Evolutionary conservation across 1,140 invertebrate genomes (phyloP), one percentile per base, ranked within the genome.

Genomic region (Apolygus lucorum): DNA sequence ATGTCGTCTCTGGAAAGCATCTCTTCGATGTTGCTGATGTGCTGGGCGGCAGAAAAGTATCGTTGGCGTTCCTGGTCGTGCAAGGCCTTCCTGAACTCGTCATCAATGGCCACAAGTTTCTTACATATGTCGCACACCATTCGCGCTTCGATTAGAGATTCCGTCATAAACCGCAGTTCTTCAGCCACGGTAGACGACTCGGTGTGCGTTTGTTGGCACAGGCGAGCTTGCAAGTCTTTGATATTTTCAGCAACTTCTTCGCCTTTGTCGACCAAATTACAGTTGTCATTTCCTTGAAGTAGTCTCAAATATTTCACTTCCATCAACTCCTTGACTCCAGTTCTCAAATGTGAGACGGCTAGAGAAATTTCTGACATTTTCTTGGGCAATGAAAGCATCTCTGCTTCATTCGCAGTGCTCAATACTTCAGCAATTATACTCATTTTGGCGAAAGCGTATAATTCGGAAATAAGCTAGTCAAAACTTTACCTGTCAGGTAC

Each of bases 51-150:
- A 4, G 11, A 17, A 21, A 14, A 13, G 22, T 14, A 59, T 4
- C 4, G 26, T 21, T 69, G 63, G 2, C 26, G 27, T 27, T 69
- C 67, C 2, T 66, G 52, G 2, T 24, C 42, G n/a, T 66, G 28
- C 22, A 24, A 52, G 4, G 52, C 71, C n/a, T 21, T 17, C 22
- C 63, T 28, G 14, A 72, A 26, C 28, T 69, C 63, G 28, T 72
- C n/a, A 25, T 72, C 63, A 34, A 72, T 69, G 21, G 28, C 64
- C 11, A 63, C n/a, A 14, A 72, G 54, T 34, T 59, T 69, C 4
- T 66, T 27, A 1, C 64, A 22, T 17, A 29, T n/a, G 17, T 69
- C 63, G 29, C 62, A 59, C 11, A 42, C 49, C 17, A 29, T 34
- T 52, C 54, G 24, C 22, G 68, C 28, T 52, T 69, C 68, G 2